Evolutionary conservation across 2,888 invertebrate species (phyloP), one percentile per base, ranked within the genome.

Genomic region (Nudaria mundana): DNA sequence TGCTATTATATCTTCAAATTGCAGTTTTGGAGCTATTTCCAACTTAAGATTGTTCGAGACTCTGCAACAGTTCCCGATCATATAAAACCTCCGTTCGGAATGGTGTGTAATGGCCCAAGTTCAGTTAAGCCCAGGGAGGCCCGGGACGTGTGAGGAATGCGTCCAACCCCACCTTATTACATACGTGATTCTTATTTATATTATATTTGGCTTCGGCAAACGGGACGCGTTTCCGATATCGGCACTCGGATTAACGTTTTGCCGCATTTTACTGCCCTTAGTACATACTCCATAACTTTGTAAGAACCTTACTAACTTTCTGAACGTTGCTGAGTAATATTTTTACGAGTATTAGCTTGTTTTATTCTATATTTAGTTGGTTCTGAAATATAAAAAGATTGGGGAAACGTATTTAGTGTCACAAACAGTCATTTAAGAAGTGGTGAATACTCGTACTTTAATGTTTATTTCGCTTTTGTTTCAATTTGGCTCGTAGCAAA

Each of bases 151-250:
- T 79, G 76, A 79, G 74, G 87, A 86, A 87, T 87, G 77, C 79
- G 68, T 66, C 59, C 57, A 62, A 46, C 64, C 58, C 66, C 67
- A 71, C 64, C 77, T 84, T 87, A 88, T 87, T 88, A 87, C 86
- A 85, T 81, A 87, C 88, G 88, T 87, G 87, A 85, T 87, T 85
- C 81, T 81, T 87, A 86, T 86, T 86, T 87, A 86, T 88, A 87
- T 85, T 77, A 83, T 82, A 81, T 81, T 74, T 62, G 62, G 54
- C 59, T 49, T 42, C 47, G 50, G 48, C 45, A 62, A 56, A 58
- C 56, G 43, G 51, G 62, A 63, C 67, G 69, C 67, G 66, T 66
- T 69, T 71, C 65, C 72, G 73, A 72, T 81, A 81, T 77, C 76
- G 77, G 63, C 70, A 67, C 70, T 62, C 57, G 81, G 86, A 84